Conservation (phyloP, 2,888 invertebrate species). For the Notocelia uddmanniana region DNA sequence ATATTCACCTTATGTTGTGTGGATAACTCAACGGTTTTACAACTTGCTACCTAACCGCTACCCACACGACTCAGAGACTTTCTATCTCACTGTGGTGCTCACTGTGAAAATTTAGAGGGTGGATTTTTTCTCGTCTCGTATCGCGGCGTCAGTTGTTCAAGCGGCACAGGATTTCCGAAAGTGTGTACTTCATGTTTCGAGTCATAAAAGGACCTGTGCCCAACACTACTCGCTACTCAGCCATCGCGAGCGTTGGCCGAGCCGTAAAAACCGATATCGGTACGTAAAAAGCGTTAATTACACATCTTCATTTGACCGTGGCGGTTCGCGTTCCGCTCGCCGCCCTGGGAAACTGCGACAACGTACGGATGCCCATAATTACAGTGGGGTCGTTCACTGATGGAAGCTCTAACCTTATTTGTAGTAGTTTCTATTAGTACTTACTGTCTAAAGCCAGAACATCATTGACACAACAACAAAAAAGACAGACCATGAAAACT, state of each 20-base stretch:
- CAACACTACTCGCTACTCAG: slow-evolving; percentile 50
- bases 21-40: too few species aligned
- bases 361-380: slow-evolving; percentile 56
- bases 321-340: slow-evolving; percentile 67
- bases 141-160: too few species aligned
- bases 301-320: slow-evolving; percentile 84
- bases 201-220: not conserved
- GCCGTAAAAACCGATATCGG: slow-evolving; percentile 64
- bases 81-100: too few species aligned
- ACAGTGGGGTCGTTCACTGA: slow-evolving; percentile 31
- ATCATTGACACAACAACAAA: too few species aligned
- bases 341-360: slow-evolving; percentile 72
- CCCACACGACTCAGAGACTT: too few species aligned
- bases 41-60: too few species aligned
- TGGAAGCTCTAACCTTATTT: not conserved
- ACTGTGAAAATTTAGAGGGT: too few species aligned
- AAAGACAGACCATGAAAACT: too few species aligned
- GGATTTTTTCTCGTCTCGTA: too few species aligned
- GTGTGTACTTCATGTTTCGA: not conserved
- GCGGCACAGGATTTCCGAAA: not conserved
- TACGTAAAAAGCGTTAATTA: slow-evolving; percentile 78
- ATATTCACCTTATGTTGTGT: too few species aligned
- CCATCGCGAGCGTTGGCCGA: slow-evolving; percentile 73
- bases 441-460: not conserved
- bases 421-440: not conserved